Evolutionary conservation across 2,797 vertebrate species (phyloP), one percentile per base, ranked within the genome.

Genomic region (Siniperca obscura): DNA sequence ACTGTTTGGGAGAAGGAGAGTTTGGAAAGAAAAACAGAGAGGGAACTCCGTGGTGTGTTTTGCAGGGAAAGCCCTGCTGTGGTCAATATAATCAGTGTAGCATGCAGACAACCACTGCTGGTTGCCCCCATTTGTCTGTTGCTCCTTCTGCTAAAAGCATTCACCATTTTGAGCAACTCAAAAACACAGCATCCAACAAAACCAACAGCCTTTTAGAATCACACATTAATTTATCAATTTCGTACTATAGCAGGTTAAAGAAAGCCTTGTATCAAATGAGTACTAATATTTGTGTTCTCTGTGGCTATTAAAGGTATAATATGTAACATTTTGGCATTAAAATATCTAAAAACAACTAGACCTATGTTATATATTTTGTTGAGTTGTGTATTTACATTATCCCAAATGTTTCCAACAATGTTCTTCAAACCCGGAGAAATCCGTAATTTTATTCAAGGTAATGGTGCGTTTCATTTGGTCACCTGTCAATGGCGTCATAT

Each of bases 41-140:
- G 81, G 80, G 60, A 80, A 78, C 66, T 87, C 88, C 62, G 53
- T 78, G 73, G 70, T 81, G 73, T 76, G 72, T 86, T 87, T 85
- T 77, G 62, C 60, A 84, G 82, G 82, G 83, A 89, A 90, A 90
- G 78, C 86, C 91, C 87, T 64, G 62, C 76, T 85, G 71, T 74
- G 81, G 84, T 89, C 83, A 73, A 86, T 87, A 80, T 57, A 86
- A 84, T 89, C 85, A 86, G 61, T 78, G 79, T 76, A 79, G 71
- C 66, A 36, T 87, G 85, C 75, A 84, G 68, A 66, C 82, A 86
- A 70, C 76, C 74, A 69, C 83, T 77, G 73, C 65, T 71, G 78
- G 78, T 86, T 83, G 74, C 69, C 74, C 74, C 80, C 53, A 44
- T 87, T 89, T 70, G 14, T 86, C 55, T 81, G 27, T 53, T 62